A percentile compares a stretch with the other conserved stretches of the same genome.
phyloP scores from a whole-genome alignment of 1,140 invertebrate genomes.

The Telenomus remus region DNA sequence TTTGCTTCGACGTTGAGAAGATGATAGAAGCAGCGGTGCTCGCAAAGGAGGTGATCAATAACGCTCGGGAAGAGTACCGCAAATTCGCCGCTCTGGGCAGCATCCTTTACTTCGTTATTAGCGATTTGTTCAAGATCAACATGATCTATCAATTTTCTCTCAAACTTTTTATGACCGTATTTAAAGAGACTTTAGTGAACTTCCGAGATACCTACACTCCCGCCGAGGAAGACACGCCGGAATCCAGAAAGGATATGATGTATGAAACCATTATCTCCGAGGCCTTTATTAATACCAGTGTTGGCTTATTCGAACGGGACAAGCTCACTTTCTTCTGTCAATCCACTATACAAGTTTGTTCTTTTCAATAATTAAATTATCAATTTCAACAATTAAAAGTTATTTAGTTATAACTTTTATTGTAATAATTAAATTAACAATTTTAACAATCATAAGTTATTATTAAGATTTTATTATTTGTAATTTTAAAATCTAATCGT shows the following conservation, averaged over 20 bases:
- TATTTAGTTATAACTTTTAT: too few species aligned
- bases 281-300: slow-evolving; percentile 89
- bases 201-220: slow-evolving; percentile 83
- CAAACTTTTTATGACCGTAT: slow-evolving; percentile 95
- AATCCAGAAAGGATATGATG: neutral
- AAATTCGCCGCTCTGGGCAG: slow-evolving; percentile 90
- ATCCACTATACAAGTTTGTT: slow-evolving; percentile 86
- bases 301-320: slow-evolving; percentile 94
- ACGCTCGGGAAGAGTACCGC: slow-evolving; percentile 91
- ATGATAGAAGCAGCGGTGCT: slow-evolving; percentile 90
- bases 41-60: slow-evolving; percentile 91
- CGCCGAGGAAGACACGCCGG: neutral
- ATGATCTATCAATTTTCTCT: slow-evolving; percentile 97
- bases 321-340: slow-evolving; percentile 94
- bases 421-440: neutral
- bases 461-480: too few species aligned
- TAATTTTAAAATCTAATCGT: too few species aligned
- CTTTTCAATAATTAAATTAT: slow-evolving; percentile 6
- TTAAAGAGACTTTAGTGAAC: slow-evolving; percentile 88
- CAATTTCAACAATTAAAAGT: neutral
- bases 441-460: too few species aligned
- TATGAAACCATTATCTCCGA: neutral
- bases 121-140: slow-evolving; percentile 94
- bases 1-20: slow-evolving; percentile 91
- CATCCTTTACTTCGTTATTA: slow-evolving; percentile 95